Evolutionary conservation across 2,888 invertebrate species (phyloP).

Genomic region (Drosophila diplacantha): DNA sequence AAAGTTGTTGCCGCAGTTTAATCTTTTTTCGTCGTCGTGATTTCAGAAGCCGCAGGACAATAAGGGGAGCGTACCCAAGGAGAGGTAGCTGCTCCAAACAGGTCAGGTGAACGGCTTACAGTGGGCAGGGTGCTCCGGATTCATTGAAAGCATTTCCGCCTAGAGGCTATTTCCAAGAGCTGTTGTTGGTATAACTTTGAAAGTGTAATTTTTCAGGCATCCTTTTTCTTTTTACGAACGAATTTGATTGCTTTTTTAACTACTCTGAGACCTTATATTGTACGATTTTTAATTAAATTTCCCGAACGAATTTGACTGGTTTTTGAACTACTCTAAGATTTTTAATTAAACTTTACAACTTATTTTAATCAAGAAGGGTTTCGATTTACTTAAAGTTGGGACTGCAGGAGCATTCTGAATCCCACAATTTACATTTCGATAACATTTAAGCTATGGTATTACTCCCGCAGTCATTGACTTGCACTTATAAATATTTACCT

Average conservation of each 20-base stretch:
- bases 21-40: conserved; percentile 50
- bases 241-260: background rate
- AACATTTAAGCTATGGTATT: background rate
- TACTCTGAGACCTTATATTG: background rate
- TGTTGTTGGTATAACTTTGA: background rate
- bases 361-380: background rate
- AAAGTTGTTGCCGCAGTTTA: conserved; percentile 58
- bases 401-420: too few species aligned
- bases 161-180: background rate
- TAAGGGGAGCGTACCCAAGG: background rate
- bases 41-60: conserved; percentile 32
- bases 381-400: background rate
- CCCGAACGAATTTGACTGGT: background rate
- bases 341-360: background rate
- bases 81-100: conserved; percentile 36
- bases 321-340: background rate
- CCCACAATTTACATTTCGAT: background rate
- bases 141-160: background rate
- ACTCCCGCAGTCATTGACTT: background rate
- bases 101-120: conserved; percentile 31
- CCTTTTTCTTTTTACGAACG: too few species aligned
- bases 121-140: conserved; percentile 13
- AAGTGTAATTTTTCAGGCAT: background rate
- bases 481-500: conserved; percentile 4
- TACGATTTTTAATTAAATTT: background rate